phyloP scores from a whole-genome alignment of 2,113 vertebrate genomes.

The Heterocephalus glaber region DNA sequence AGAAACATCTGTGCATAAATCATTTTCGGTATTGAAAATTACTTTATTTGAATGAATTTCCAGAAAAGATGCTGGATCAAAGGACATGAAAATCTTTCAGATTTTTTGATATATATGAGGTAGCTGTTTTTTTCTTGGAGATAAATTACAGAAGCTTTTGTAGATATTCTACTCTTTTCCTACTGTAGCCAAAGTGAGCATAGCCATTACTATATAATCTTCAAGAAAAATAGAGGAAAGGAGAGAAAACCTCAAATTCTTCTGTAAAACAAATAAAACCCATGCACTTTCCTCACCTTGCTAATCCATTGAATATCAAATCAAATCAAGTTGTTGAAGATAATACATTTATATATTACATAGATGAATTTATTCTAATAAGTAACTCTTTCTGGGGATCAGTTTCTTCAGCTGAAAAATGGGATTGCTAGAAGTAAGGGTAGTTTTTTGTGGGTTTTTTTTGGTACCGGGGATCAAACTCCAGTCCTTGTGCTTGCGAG shows the following conservation, averaged over 20 bases:
- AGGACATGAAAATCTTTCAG: background rate
- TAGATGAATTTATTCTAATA: background rate
- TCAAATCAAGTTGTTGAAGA: background rate
- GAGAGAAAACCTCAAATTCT: background rate
- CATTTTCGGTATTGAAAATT: background rate
- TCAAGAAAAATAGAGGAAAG: background rate
- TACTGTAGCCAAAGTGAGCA: background rate
- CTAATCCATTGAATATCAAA: background rate
- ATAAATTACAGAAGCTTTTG: conserved; percentile 36
- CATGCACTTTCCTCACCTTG: background rate
- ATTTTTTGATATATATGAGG: background rate
- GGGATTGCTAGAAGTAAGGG: background rate
- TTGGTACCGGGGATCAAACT: no score
- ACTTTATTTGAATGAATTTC: background rate
- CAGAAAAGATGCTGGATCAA: background rate
- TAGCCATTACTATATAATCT: background rate
- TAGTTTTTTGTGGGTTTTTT: no score
- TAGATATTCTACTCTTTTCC: background rate
- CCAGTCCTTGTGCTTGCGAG: no score
- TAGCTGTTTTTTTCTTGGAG: background rate
- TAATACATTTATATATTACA: background rate
- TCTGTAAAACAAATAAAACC: conserved; percentile 20
- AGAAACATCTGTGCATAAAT: background rate
- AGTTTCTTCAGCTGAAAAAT: background rate
- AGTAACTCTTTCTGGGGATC: background rate